Evolutionary conservation across 2,888 invertebrate species (phyloP).

Genomic region (Keiferia lycopersicella): DNA sequence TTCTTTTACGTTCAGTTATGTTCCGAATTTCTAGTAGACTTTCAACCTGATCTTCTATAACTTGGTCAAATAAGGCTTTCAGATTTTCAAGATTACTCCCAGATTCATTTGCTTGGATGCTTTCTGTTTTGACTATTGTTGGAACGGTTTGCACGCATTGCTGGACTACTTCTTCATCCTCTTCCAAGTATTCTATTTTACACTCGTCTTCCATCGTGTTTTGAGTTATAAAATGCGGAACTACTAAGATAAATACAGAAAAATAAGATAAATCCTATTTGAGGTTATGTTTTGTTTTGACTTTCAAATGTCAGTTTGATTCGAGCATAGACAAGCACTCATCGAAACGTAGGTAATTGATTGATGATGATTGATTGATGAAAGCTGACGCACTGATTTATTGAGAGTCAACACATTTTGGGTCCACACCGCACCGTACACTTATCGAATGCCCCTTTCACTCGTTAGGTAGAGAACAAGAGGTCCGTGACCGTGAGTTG

Average conservation of each 20-base stretch:
- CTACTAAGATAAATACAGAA: background rate
- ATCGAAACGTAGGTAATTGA: too few relatives aligned
- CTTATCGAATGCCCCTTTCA: too few relatives aligned
- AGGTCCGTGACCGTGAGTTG: too few relatives aligned
- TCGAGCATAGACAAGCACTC: too few relatives aligned
- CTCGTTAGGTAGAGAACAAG: too few relatives aligned
- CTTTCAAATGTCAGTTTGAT: too few relatives aligned
- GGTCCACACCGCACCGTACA: too few relatives aligned
- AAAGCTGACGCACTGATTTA: too few relatives aligned
- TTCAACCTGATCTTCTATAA: conserved; percentile 4
- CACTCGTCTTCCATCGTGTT: conserved; percentile 57
- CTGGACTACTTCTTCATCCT: conserved; percentile 72
- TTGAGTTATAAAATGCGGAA: background rate
- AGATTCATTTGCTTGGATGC: background rate
- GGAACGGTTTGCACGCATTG: conserved; percentile 56
- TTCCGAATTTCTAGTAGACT: conserved; percentile 50
- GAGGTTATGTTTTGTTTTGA: too few relatives aligned
- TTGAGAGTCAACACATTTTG: too few relatives aligned
- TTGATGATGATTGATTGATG: too few relatives aligned
- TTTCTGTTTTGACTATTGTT: conserved; percentile 12
- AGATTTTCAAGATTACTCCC: background rate
- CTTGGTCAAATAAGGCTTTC: background rate
- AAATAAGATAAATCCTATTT: too few relatives aligned
- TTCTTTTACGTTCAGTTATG: conserved; percentile 32
- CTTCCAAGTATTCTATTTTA: conserved; percentile 74